Base-by-base conservation (phyloP, 2,797 vertebrate species). In the Channa striata region DNA sequence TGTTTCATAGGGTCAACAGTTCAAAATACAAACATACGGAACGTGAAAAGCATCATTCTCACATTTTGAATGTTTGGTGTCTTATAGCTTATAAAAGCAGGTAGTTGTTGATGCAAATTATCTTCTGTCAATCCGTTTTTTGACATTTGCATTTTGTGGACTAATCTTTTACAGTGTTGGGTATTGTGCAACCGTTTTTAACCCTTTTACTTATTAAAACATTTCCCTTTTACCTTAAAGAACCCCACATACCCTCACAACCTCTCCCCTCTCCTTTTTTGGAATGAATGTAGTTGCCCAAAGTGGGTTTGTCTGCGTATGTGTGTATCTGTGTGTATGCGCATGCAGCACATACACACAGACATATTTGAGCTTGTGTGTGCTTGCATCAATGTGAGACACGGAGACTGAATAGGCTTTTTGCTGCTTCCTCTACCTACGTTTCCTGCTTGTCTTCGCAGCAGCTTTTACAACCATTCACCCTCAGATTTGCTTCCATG, bases 401-500 rank as follows among this genome's bases (percentile, higher is more conserved):
- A 74, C 3, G 13, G 40, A 74, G 53, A 68, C 46, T 63, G 65
- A 83, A 56, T 62, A 70, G 25, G 46, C 59, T 76, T 81, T 65
- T 51, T 46, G 46, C 69, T 70, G 74, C 74, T 80, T 81, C 47
- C 47, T 75, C 61, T 81, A 67, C 78, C 64, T 65, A 37, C 16
- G 48, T 77, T 67, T 11, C 43, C 69, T 61, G 68, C 79, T 72
- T 60, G 58, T 80, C 70, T 63, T 71, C 78, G 73, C 68, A 20
- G 61, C 78, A 63, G 57, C 80, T 74, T 78, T 78, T 74, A 69
- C 65, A 73, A 73, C 78, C 25, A 19, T 58, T 75, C 73, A 77
- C 78, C 68, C 85, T 81, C 83, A 25, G 72, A 74, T 72, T 66
- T 8, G 13, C 78, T 81, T 79, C 78, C 42, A 23, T 60, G 78